These are phyloP conservation scores for Zosterops lateralis DNA, from an alignment of 2,113 vertebrate genomes.

Conservation along the genomic window DNA sequence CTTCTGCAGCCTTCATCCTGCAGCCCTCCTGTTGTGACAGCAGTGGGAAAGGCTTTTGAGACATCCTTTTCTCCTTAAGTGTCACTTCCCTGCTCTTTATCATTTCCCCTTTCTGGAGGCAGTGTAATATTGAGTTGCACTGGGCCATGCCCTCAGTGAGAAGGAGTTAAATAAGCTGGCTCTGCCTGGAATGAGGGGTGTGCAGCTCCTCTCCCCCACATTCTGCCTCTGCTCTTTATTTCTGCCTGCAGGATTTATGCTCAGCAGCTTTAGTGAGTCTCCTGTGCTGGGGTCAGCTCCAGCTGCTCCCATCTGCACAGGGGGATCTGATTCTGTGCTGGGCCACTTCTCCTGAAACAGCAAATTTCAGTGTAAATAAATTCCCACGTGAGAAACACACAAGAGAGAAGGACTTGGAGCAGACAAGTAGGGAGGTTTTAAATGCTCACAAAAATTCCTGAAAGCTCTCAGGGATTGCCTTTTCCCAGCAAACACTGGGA, in stretches of 20 bases:
- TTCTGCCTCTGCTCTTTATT: not conserved
- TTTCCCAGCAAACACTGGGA: not conserved
- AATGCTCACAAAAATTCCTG: not conserved
- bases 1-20: not conserved
- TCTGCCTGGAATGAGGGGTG: not conserved
- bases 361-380: not conserved
- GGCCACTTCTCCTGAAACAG: not conserved
- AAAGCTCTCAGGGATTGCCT: not conserved
- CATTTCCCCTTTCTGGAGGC: not conserved
- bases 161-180: not conserved
- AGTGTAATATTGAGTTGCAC: rapidly evolving
- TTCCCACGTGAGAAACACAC: not conserved
- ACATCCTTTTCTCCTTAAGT: not conserved
- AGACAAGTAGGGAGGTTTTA: not conserved
- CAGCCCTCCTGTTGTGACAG: not conserved
- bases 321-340: not conserved
- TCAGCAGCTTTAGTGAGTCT: not conserved
- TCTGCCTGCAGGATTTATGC: not conserved
- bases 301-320: constrained; percentile 37
- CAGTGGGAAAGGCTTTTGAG: not conserved
- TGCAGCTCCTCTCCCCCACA: not conserved
- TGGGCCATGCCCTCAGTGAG: not conserved
- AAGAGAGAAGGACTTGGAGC: not conserved
- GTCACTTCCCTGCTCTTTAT: not conserved
- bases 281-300: not conserved